Conservation (phyloP, 2,113 vertebrate genomes). For the Brachyistius frenatus region DNA sequence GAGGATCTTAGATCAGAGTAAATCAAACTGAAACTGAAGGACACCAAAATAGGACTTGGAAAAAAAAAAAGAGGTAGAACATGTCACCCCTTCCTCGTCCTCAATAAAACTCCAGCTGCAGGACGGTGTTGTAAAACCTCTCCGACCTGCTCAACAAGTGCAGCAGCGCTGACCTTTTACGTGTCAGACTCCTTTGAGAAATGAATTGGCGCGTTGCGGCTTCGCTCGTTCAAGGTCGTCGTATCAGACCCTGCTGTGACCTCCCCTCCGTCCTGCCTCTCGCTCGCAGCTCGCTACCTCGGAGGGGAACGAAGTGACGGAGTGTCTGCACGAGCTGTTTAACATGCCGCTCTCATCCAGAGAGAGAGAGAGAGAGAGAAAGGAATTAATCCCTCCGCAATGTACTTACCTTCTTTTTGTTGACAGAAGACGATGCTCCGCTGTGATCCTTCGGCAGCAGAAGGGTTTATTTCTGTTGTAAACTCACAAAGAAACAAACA, state of each 20-base stretch:
- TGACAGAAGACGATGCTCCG: constrained; percentile 32
- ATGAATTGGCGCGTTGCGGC: background rate
- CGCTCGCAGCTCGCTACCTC: background rate
- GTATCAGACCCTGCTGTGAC: background rate
- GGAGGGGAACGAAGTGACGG: constrained; percentile 48
- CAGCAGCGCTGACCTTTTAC: background rate
- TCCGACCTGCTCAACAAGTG: background rate
- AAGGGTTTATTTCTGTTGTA: constrained; percentile 44
- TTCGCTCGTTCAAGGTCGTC: background rate
- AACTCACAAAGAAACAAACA: constrained; percentile 13
- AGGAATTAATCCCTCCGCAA: constrained; percentile 31
- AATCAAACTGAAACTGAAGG: no score
- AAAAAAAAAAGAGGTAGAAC: background rate
- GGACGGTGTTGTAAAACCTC: background rate
- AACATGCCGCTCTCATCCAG: constrained; percentile 47
- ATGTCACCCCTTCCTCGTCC: background rate
- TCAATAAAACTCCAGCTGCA: background rate
- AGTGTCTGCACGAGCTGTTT: constrained; percentile 43
- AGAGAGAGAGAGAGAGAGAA: background rate
- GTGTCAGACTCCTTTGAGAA: background rate
- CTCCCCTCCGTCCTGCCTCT: background rate
- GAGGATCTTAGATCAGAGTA: no score
- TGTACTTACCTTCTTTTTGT: background rate
- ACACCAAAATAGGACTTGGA: background rate
- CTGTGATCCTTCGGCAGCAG: constrained; percentile 23